Percentiles rank a stretch among this genome's conserved stretches.
phyloP scores from a whole-genome alignment of 2,888 invertebrate species.

The Brachyptera putata region DNA sequence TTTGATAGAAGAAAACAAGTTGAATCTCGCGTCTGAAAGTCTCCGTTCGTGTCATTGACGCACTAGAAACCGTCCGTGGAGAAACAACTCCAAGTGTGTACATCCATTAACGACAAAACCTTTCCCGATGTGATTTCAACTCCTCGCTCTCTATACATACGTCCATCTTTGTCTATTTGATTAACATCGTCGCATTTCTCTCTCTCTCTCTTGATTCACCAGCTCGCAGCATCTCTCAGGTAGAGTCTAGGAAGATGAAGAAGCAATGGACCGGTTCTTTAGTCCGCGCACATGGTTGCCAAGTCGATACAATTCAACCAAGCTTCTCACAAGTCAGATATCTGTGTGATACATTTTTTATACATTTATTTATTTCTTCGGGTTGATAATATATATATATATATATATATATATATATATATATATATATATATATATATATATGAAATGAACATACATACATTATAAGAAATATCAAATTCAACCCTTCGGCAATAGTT shows the following conservation, averaged over 20 bases:
- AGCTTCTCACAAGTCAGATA: too few species aligned
- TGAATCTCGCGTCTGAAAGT: not conserved
- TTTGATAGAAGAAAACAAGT: too few species aligned
- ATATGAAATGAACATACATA: not conserved
- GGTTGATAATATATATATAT: too few species aligned
- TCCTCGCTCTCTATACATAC: too few species aligned
- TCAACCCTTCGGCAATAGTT: slow-evolving; percentile 9
- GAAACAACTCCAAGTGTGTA: too few species aligned
- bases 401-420: too few species aligned
- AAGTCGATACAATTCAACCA: not conserved
- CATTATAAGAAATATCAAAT: slow-evolving; percentile 4
- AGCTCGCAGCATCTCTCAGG: slow-evolving; percentile 48
- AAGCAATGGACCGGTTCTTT: slow-evolving; percentile 22
- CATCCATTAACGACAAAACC: not conserved
- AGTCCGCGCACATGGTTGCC: slow-evolving; percentile 18
- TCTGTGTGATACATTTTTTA: too few species aligned
- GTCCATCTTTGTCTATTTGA: slow-evolving; percentile 13
- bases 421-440: too few species aligned
- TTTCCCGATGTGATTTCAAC: too few species aligned
- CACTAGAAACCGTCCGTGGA: too few species aligned
- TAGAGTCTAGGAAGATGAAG: slow-evolving; percentile 18
- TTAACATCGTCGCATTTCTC: not conserved
- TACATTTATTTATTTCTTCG: too few species aligned
- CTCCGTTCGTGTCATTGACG: too few species aligned
- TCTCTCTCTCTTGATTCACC: not conserved